Conservation (phyloP, 2,113 vertebrate genomes). For the Bettongia penicillata region DNA sequence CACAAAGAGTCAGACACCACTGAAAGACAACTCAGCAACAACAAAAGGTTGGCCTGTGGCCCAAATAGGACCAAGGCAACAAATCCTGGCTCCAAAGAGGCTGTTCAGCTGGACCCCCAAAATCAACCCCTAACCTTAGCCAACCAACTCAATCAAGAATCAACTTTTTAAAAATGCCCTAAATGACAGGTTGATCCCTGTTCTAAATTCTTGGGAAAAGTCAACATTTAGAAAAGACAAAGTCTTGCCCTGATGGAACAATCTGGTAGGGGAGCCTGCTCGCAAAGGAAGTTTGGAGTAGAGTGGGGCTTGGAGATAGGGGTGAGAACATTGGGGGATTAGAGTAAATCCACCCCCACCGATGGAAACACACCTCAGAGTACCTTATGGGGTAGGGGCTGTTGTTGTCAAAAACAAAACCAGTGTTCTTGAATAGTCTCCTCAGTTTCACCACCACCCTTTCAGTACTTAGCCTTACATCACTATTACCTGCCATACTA, state of each 20-base stretch:
- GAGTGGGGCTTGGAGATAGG: neutral
- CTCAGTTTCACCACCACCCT: neutral
- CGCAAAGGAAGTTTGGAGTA: neutral
- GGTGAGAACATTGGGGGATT: neutral
- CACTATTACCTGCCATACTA: neutral
- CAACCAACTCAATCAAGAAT: neutral
- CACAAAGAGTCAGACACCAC: too few species aligned
- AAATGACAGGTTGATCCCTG: too few species aligned
- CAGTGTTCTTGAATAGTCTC: neutral
- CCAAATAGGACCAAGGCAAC: neutral
- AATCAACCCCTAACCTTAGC: neutral
- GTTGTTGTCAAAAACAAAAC: neutral
- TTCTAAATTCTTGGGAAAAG: neutral
- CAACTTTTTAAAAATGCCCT: neutral
- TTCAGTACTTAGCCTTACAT: neutral
- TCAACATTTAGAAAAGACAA: neutral
- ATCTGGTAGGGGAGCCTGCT: neutral
- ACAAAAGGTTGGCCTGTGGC: neutral
- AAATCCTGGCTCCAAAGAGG: neutral
- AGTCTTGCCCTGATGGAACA: neutral
- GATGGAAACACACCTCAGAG: neutral
- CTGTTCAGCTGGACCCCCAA: neutral
- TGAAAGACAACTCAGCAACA: neutral
- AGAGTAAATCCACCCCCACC: neutral
- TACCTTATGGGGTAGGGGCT: neutral